phyloP scores from a whole-genome alignment of 2,797 vertebrate species.

The Gastrophryne carolinensis region DNA sequence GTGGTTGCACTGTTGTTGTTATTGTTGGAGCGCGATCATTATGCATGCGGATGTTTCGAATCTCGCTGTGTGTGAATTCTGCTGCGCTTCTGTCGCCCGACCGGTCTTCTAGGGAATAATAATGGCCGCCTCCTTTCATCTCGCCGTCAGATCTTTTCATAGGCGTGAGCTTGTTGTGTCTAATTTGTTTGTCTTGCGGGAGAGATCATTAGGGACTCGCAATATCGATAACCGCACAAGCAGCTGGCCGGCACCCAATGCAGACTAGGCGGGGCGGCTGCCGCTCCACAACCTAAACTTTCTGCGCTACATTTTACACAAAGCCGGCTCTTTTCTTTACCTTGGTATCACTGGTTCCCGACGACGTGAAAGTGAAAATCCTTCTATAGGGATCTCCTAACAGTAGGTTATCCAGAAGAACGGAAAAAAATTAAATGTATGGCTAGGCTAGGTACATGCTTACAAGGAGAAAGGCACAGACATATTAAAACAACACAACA shows the following conservation, averaged over 20 bases:
- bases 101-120: background rate
- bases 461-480: no score
- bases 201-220: conserved; percentile 18
- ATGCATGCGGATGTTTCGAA: background rate
- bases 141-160: conserved; percentile 8
- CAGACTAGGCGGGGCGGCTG: background rate
- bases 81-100: background rate
- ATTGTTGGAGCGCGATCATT: background rate
- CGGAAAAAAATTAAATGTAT: no score
- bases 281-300: background rate
- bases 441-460: no score
- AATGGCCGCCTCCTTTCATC: background rate
- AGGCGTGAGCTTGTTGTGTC: background rate
- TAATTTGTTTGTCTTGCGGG: conserved; percentile 39
- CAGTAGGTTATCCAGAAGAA: no score
- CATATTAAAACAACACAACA: no score
- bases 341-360: background rate
- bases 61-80: background rate
- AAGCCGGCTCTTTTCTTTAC: background rate
- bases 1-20: background rate
- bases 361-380: background rate
- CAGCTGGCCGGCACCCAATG: conserved; percentile 20
- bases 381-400: no score
- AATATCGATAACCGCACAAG: conserved; percentile 13
- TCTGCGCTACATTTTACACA: background rate